Percentiles rank a stretch among this genome's conserved stretches.
These are phyloP conservation scores for Chlorodrepanis virens DNA, from an alignment of 2,113 vertebrate species.

Conservation along the genomic window DNA sequence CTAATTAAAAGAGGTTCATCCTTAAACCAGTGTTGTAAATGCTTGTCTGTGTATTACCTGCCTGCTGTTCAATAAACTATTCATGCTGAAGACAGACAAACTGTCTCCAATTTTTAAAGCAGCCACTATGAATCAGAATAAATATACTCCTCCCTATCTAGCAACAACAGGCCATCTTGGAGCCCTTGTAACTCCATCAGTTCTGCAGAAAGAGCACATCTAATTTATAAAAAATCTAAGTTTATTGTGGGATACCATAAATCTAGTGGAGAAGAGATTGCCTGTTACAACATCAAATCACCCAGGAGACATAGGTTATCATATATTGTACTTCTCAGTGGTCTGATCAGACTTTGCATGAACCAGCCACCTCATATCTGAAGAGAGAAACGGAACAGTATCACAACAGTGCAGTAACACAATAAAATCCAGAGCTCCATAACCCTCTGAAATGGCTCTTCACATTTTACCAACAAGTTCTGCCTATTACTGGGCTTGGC, in stretches of 20 bases:
- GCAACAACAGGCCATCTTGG: neutral
- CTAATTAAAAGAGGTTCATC: neutral
- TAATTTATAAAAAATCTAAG: neutral
- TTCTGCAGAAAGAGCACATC: neutral
- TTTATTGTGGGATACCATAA: neutral
- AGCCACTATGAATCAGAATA: neutral
- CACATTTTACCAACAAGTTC: neutral
- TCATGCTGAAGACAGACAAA: neutral
- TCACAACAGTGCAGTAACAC: neutral
- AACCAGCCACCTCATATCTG: rapidly evolving
- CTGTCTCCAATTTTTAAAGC: neutral
- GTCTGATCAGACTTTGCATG: neutral
- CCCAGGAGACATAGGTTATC: rapidly evolving
- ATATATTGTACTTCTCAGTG: neutral
- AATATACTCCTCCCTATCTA: neutral
- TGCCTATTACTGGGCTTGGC: neutral
- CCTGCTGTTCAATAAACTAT: neutral
- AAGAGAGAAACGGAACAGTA: neutral
- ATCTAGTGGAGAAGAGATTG: neutral
- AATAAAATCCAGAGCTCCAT: neutral
- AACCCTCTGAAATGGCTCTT: neutral
- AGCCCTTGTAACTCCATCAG: neutral
- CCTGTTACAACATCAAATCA: neutral
- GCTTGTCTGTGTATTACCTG: neutral
- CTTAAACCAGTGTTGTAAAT: neutral